Evolutionary conservation across 2,113 vertebrate genomes (phyloP), one percentile per base, ranked within the genome.

Genomic region (Jacana jacana): DNA sequence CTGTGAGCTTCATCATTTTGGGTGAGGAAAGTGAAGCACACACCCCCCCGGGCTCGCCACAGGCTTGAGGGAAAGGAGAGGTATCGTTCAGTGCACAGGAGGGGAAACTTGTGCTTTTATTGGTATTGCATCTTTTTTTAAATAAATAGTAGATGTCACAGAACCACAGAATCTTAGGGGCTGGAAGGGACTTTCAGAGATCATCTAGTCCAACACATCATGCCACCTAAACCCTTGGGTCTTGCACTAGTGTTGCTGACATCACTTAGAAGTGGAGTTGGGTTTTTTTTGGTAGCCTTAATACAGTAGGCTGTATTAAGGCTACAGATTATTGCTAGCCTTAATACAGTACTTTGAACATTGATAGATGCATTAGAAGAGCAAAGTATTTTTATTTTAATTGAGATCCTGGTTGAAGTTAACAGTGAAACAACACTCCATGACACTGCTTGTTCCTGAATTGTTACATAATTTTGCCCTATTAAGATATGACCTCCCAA

Each of bases 1-100:
- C 68, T 25, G 37, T 51, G 35, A 83, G 7, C 13, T 33, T 27
- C 19, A 40, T 27, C 19, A 40, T 75, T 83, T 64, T 61, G 65
- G 42, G 14, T 2, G 1, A 3, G 52, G 37, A 80, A 71, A 52
- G 11, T 24, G 66, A 89, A 46, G 28, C 33, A 48, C 33, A 48
- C 10, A 19, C 13, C 20, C 1, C 1, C 0, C 30, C 11, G 3
- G 42, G 42, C 19, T 9, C 73, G 25, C 9, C 60, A 35, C 20
- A 35, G 10, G 10, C 19, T 27, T n/a, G 25, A 0, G 1, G 33
- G 23, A 22, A 55, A 82, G 17, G 16, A 66, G 15, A 54, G 5
- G 3, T 39, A 20, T 30, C 11, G 4, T 20, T 52, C 0, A 0
- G 13, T 33, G 18, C 7, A 39, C 30, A 70, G 57, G 37, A 30